These are phyloP conservation scores for Xiphophorus hellerii DNA, from an alignment of 2,113 vertebrate species.

Conservation along the genomic window DNA sequence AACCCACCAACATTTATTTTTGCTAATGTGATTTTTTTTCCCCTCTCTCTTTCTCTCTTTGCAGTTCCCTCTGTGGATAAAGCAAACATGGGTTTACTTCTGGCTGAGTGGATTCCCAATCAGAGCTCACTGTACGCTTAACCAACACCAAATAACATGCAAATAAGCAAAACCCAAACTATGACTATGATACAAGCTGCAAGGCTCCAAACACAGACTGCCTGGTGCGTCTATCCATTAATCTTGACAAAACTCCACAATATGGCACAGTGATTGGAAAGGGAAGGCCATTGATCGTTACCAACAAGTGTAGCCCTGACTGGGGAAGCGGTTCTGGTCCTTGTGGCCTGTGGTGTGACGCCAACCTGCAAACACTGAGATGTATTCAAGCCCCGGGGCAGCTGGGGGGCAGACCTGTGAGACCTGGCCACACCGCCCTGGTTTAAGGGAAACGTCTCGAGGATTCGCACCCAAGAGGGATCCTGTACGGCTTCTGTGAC, in stretches of 20 bases:
- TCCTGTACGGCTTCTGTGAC: constrained; percentile 70
- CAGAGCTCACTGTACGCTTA: constrained; percentile 48
- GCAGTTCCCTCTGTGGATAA: constrained; percentile 77
- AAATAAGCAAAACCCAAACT: constrained; percentile 54
- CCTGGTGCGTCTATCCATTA: neutral
- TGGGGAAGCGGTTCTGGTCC: constrained; percentile 29
- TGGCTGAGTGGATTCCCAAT: constrained; percentile 69
- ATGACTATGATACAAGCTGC: constrained; percentile 8
- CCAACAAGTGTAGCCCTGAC: constrained; percentile 26
- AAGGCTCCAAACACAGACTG: neutral
- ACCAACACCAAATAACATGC: constrained; percentile 46
- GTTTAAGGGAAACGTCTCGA: constrained; percentile 74
- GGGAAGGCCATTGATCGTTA: constrained; percentile 51
- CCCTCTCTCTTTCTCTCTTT: too few species aligned
- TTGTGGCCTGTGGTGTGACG: constrained; percentile 49
- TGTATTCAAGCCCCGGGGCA: constrained; percentile 81
- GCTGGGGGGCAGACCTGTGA: constrained; percentile 80
- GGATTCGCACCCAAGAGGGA: constrained; percentile 69
- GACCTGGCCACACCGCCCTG: constrained; percentile 70
- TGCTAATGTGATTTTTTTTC: constrained; percentile 89
- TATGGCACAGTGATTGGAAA: constrained; percentile 1
- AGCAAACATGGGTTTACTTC: constrained; percentile 76
- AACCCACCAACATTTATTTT: constrained; percentile 98
- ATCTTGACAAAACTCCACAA: constrained; percentile 7
- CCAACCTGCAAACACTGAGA: constrained; percentile 68